These are phyloP conservation scores for Trichacis sp. DNA, from an alignment of 2,888 invertebrate genomes.

Conservation along the genomic window DNA sequence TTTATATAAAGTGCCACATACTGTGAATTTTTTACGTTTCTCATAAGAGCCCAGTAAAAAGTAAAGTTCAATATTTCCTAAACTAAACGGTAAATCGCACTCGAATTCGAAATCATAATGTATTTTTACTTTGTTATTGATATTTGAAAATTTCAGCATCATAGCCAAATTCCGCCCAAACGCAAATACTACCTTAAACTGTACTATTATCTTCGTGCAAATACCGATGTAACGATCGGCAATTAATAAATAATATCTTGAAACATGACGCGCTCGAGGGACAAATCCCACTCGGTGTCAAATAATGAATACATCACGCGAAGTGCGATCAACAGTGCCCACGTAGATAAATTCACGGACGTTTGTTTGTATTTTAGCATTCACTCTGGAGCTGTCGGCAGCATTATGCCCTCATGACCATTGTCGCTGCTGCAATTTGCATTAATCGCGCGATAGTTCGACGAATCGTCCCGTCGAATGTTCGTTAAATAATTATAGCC, in stretches of 20 bases:
- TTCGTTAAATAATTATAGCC: slow-evolving; percentile 38
- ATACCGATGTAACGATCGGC: no score
- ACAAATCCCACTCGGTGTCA: not conserved
- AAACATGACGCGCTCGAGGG: not conserved
- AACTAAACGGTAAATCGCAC: no score
- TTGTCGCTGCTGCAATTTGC: slow-evolving; percentile 36
- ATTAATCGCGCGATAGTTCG: slow-evolving; percentile 34
- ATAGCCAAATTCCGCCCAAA: no score
- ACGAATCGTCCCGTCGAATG: slow-evolving; percentile 30
- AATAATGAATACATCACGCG: not conserved
- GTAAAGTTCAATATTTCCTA: no score
- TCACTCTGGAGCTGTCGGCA: not conserved
- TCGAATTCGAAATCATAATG: no score
- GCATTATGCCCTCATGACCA: slow-evolving; percentile 15
- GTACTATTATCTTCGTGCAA: no score
- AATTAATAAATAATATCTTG: not conserved
- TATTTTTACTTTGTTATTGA: no score
- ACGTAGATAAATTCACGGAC: not conserved
- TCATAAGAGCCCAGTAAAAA: no score
- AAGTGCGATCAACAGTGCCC: not conserved
- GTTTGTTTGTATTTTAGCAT: not conserved
- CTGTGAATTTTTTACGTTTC: no score
- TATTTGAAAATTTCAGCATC: no score
- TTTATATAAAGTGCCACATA: no score
- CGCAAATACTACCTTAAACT: no score